Conservation (phyloP, 2,113 vertebrate species). For the Ageneiosus marmoratus region DNA sequence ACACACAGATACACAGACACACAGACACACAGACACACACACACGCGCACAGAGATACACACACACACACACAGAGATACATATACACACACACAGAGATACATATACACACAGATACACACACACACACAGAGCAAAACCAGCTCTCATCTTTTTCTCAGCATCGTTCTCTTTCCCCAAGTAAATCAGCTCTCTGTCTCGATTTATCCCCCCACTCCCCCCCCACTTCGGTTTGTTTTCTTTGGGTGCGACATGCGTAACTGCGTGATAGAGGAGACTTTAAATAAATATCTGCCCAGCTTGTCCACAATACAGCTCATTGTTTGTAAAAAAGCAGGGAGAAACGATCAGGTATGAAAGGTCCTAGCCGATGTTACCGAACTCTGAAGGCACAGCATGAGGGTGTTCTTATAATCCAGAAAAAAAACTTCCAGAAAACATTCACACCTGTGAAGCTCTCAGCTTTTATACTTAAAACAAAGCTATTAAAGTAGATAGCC, state of each 20-base stretch:
- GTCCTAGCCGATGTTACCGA: conserved; percentile 10
- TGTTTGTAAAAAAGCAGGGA: conserved; percentile 69
- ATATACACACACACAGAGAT: too few relatives aligned
- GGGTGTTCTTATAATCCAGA: not conserved
- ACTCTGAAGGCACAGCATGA: not conserved
- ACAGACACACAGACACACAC: too few relatives aligned
- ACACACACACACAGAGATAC: too few relatives aligned
- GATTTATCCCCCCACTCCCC: conserved; percentile 31
- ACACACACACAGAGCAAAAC: too few relatives aligned
- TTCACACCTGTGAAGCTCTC: not conserved
- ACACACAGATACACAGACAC: too few relatives aligned
- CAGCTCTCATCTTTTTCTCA: conserved; percentile 8
- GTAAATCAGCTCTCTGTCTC: conserved; percentile 34
- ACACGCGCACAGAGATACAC: too few relatives aligned
- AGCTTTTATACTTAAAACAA: not conserved
- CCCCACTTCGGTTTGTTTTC: conserved; percentile 35
- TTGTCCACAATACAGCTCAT: conserved; percentile 73
- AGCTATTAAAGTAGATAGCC: not conserved
- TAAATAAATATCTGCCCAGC: conserved; percentile 80
- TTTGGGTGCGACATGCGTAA: conserved; percentile 73
- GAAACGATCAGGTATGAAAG: conserved; percentile 71
- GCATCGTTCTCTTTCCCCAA: not conserved
- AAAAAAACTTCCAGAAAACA: not conserved
- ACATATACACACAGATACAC: too few relatives aligned
- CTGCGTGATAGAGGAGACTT: conserved; percentile 72